These are phyloP conservation scores for Pseudococcus jackbeardsleyi DNA, from an alignment of 2,888 invertebrate genomes.

Conservation along the genomic window DNA sequence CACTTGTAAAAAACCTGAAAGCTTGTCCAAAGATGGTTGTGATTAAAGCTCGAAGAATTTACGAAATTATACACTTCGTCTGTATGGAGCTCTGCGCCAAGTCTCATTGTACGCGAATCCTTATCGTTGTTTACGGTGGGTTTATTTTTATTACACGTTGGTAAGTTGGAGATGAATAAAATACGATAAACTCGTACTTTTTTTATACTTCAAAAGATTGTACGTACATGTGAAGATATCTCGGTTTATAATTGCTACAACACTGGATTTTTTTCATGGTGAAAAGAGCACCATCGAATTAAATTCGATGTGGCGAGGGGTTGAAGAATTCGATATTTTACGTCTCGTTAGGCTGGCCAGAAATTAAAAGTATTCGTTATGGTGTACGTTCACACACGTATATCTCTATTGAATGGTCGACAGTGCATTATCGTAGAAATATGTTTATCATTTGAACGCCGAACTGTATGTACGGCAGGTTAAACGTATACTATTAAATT, in stretches of 20 bases:
- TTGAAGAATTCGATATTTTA: slow-evolving; percentile 14
- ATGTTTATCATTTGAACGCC: slow-evolving; percentile 18
- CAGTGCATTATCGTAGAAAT: neutral
- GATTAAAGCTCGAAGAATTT: slow-evolving; percentile 10
- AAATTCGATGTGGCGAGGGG: slow-evolving; percentile 10
- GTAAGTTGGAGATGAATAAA: slow-evolving; percentile 9
- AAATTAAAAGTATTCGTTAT: slow-evolving; percentile 41
- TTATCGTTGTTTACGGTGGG: slow-evolving; percentile 27
- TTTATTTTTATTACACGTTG: slow-evolving; percentile 8
- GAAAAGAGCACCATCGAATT: slow-evolving; percentile 3
- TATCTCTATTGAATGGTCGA: neutral
- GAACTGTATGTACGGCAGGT: neutral
- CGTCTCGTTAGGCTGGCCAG: neutral
- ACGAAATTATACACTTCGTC: neutral
- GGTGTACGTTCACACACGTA: slow-evolving; percentile 41
- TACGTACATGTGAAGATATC: neutral
- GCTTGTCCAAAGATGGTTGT: neutral
- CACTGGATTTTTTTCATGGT: neutral
- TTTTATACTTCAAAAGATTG: neutral
- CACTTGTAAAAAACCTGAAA: neutral
- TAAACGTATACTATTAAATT: slow-evolving; percentile 7
- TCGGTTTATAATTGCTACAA: neutral
- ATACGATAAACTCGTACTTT: slow-evolving; percentile 5
- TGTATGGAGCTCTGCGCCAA: neutral
- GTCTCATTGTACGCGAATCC: neutral